Base-by-base conservation (phyloP, 2,113 vertebrate genomes). In the Zosterops hypoxanthus region DNA sequence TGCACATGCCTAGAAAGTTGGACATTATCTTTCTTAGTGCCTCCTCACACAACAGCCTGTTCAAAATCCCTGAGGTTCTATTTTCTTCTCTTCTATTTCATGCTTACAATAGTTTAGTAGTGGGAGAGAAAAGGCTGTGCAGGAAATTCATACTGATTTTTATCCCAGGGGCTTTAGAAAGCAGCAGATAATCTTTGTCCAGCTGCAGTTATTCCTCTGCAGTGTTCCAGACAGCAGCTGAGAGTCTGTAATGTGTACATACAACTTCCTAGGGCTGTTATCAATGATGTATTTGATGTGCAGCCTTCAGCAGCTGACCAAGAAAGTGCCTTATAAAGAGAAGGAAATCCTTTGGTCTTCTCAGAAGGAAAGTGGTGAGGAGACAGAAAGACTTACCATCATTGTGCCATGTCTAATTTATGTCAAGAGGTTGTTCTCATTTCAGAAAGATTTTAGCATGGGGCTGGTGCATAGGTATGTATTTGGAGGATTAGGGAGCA, bases 391-490 rank as follows among this genome's bases (percentile, higher is more conserved):
- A 44, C 31, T 42, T 44, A 69, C 44, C 80, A 61, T 69, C 33
- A 14, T 34, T 31, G 22, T 66, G 92, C 52, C 78, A 81, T 7
- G 12, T 76, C 68, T 71, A 24, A 69, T 92, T 95, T 88, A 82
- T 52, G 33, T 96, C 93, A 95, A 91, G 56, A 84, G 21, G 33
- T 56, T 24, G 7, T 19, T 82, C 69, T 42, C 17, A 44, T 82
- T 76, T 82, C 56, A 76, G 42, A 95, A 96, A 79, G 92, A 92
- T 97, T 96, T 96, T 88, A 96, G 86, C 8, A 5, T 7, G n/a
- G 44, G 39, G 34, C 46, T 86, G 39, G 31, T 63, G 12, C 71
- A 47, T 13, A 75, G 39, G 22, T 83, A 44, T 8, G 42, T 41
- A 55, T 89, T 76, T 77, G 29, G 34, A 47, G 66, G 39, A 69